phyloP scores from a whole-genome alignment of 2,888 invertebrate species.

The Timandra comae region DNA sequence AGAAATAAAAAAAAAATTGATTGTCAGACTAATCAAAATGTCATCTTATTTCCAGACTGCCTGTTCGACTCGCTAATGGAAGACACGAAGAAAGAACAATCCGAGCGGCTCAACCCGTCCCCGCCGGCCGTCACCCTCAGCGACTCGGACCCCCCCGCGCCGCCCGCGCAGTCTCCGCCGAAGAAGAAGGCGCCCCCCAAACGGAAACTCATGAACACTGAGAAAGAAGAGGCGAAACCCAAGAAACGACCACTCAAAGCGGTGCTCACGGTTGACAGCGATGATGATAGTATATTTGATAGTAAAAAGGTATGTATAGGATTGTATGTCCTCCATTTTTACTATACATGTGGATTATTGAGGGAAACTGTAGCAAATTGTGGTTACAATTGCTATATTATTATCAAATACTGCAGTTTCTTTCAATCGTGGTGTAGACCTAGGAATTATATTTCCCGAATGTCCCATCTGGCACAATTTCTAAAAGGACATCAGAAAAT shows the following conservation, averaged over 20 bases:
- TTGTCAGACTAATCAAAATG: too few relatives aligned
- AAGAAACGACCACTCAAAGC: constrained; percentile 60
- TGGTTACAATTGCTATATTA: too few relatives aligned
- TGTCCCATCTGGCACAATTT: too few relatives aligned
- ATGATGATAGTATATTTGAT: constrained; percentile 70
- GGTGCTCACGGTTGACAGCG: constrained; percentile 47
- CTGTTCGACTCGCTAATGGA: constrained; percentile 71
- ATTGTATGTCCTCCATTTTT: too few relatives aligned
- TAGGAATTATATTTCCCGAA: too few relatives aligned
- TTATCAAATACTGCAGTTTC: too few relatives aligned
- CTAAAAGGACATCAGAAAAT: too few relatives aligned
- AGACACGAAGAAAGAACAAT: constrained; percentile 57
- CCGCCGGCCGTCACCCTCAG: constrained; percentile 25
- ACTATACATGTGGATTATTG: too few relatives aligned
- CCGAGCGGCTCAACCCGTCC: constrained; percentile 13
- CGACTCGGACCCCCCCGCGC: constrained; percentile 34
- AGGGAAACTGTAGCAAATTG: too few relatives aligned
- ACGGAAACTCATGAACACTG: constrained; percentile 43
- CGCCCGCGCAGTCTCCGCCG: constrained; percentile 33
- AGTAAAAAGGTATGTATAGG: constrained; percentile 57
- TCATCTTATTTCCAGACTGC: constrained; percentile 46
- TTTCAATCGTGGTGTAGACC: too few relatives aligned
- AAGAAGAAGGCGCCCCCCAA: constrained; percentile 57
- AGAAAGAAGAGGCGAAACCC: constrained; percentile 36
- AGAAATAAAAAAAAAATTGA: too few relatives aligned